Evolutionary conservation across 1,140 invertebrate genomes (phyloP).

Genomic region (Calycopis cecrops): DNA sequence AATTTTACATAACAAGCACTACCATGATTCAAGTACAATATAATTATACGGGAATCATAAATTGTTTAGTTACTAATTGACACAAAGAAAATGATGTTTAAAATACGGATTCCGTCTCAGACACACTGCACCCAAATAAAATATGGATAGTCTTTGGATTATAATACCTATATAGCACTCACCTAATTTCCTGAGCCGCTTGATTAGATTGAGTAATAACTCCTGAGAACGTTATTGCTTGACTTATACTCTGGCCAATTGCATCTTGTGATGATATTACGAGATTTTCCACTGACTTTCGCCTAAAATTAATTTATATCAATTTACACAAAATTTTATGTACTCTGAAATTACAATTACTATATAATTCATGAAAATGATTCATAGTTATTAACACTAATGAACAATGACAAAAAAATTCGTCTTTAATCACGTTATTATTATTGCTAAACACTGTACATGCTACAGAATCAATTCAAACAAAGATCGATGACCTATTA

Average conservation of each 20-base stretch:
- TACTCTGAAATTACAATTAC: neutral
- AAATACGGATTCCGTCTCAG: too few species aligned
- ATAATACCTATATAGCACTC: slow-evolving; percentile 28
- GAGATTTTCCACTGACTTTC: slow-evolving; percentile 81
- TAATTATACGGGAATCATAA: too few species aligned
- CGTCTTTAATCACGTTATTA: neutral
- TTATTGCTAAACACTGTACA: neutral
- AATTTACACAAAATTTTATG: neutral
- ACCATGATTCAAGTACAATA: too few species aligned
- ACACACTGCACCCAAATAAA: too few species aligned
- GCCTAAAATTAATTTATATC: slow-evolving; percentile 57
- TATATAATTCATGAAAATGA: neutral
- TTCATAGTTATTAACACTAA: neutral
- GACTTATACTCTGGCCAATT: slow-evolving; percentile 73
- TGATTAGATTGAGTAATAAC: slow-evolving; percentile 73
- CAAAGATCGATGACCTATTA: slow-evolving; percentile 35
- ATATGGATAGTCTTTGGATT: too few species aligned
- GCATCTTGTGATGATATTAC: slow-evolving; percentile 80
- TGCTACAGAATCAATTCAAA: neutral
- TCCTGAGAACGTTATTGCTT: slow-evolving; percentile 68
- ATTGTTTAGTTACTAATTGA: too few species aligned
- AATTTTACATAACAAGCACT: too few species aligned
- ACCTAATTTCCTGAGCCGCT: slow-evolving; percentile 71
- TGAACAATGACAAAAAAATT: slow-evolving; percentile 1
- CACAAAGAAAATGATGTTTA: too few species aligned